These are phyloP conservation scores for Dendrolimus kikuchii DNA, from an alignment of 1,140 invertebrate genomes.

Conservation along the genomic window DNA sequence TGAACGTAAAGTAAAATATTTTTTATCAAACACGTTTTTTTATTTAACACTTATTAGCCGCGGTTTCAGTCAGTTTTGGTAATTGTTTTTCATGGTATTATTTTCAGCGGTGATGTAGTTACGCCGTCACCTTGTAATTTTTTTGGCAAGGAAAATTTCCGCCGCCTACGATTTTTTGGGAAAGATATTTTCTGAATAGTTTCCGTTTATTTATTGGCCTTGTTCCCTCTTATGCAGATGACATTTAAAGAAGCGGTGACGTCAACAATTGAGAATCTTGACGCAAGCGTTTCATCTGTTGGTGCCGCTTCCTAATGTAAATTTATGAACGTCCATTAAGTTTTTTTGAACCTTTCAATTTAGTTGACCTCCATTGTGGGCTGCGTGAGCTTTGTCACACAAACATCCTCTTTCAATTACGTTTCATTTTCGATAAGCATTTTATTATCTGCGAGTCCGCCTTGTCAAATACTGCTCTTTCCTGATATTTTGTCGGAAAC, in stretches of 20 bases:
- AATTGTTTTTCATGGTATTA: constrained; percentile 25
- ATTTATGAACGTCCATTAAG: constrained; percentile 55
- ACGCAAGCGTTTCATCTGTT: constrained; percentile 44
- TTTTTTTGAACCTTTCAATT: constrained; percentile 49
- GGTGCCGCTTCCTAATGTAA: constrained; percentile 25
- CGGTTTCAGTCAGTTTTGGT: constrained; percentile 17
- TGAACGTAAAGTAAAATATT: constrained; percentile 23
- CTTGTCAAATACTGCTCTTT: no score
- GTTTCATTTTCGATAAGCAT: no score
- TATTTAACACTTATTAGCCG: constrained; percentile 30
- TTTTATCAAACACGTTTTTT: constrained; percentile 27
- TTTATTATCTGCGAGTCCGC: no score
- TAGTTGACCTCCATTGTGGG: constrained; percentile 53
- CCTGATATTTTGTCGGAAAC: no score
- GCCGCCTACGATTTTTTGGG: no score
- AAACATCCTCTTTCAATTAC: neutral
- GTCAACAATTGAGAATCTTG: constrained; percentile 24
- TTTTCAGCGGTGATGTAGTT: constrained; percentile 32
- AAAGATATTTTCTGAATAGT: no score
- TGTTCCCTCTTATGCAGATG: constrained; percentile 8
- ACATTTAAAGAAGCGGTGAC: constrained; percentile 13
- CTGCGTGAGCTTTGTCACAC: constrained; percentile 40
- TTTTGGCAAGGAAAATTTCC: constrained; percentile 4
- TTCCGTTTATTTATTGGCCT: constrained; percentile 17
- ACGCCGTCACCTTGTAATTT: constrained; percentile 9